Conservation (phyloP, 1,140 invertebrate genomes). For the Leptestheria dahalacensis region DNA sequence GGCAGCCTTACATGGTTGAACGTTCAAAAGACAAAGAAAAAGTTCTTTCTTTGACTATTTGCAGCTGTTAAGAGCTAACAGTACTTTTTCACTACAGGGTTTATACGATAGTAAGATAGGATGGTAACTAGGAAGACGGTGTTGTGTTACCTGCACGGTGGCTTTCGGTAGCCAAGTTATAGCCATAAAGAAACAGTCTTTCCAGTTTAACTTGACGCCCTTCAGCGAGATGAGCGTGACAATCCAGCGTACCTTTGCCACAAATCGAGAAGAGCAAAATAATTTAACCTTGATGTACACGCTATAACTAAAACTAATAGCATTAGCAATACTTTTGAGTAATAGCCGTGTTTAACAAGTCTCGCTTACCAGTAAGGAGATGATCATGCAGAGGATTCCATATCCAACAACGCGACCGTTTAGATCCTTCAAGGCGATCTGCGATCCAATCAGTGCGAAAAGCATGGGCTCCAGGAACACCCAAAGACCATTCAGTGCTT, state of each 20-base stretch:
- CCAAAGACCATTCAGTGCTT: constrained; percentile 26
- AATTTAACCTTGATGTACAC: neutral
- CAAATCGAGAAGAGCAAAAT: neutral
- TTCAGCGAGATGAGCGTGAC: constrained; percentile 32
- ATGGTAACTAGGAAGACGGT: neutral
- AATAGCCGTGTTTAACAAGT: neutral
- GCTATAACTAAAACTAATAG: neutral
- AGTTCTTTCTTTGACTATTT: neutral
- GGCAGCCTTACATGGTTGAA: constrained; percentile 47
- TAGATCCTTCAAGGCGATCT: constrained; percentile 23
- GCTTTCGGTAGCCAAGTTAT: constrained; percentile 41
- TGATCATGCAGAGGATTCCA: neutral
- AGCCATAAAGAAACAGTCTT: constrained; percentile 29
- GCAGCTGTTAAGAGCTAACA: neutral
- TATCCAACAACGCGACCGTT: neutral
- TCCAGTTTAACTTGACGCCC: constrained; percentile 27
- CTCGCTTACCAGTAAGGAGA: neutral
- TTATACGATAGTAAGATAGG: neutral
- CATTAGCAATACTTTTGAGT: neutral
- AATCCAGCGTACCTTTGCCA: constrained; percentile 16
- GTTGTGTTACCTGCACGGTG: constrained; percentile 27
- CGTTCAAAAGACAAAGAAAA: neutral
- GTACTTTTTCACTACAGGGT: neutral
- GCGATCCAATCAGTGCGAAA: constrained; percentile 38
- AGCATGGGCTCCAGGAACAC: constrained; percentile 35